Evolutionary conservation across 2,888 invertebrate genomes (phyloP).

Genomic region (Melinopterus prodromus): DNA sequence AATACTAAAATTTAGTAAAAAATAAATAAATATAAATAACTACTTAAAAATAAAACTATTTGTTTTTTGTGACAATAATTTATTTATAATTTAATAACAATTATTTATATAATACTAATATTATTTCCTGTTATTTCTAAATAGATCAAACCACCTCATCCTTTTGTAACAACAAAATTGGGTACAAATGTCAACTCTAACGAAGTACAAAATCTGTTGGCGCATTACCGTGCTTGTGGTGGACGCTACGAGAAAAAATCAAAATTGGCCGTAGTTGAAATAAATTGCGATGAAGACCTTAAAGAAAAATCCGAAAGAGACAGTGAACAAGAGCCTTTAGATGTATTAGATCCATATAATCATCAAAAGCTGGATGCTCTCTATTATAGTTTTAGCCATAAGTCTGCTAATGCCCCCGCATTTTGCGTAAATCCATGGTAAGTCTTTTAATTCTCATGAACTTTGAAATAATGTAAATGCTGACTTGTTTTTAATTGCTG

Average conservation of each 20-base stretch:
- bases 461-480: no score
- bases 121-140: conserved; percentile 24
- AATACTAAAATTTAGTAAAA: no score
- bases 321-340: conserved; percentile 54
- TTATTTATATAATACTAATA: no score
- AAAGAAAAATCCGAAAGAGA: conserved; percentile 43
- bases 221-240: conserved; percentile 88
- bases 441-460: conserved; percentile 47
- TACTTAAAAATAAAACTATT: no score
- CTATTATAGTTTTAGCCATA: conserved; percentile 85
- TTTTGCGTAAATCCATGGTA: conserved; percentile 92
- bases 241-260: conserved; percentile 65
- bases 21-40: no score
- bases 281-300: conserved; percentile 47
- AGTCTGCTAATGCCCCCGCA: conserved; percentile 80
- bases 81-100: no score
- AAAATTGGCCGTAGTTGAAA: conserved; percentile 46
- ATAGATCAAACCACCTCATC: conserved; percentile 70
- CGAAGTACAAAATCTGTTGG: conserved; percentile 76
- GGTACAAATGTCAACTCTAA: conserved; percentile 70
- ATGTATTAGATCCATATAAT: conserved; percentile 81
- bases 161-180: conserved; percentile 77
- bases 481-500: neutral
- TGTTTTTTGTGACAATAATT: no score
- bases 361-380: conserved; percentile 90